A percentile compares a stretch with the other conserved stretches of the same genome.
phyloP scores from a whole-genome alignment of 2,888 invertebrate species.

The Eulithis prunata region DNA sequence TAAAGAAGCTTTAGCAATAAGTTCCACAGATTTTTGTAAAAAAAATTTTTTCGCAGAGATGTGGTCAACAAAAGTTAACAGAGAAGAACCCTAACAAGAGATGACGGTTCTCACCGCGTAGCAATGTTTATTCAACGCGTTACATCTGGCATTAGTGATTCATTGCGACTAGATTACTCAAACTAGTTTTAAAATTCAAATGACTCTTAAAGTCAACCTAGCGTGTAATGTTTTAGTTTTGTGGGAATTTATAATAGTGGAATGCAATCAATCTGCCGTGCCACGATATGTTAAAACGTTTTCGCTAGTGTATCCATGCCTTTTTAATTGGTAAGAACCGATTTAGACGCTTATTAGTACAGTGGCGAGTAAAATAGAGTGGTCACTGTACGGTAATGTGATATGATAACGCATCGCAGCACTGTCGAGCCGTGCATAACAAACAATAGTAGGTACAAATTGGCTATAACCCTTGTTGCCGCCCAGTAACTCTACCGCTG shows the following conservation, averaged over 20 bases:
- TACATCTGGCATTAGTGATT: conserved; percentile 33
- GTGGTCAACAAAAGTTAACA: too few species aligned
- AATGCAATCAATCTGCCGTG: conserved; percentile 38
- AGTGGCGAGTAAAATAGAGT: too few species aligned
- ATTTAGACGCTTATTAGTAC: too few species aligned
- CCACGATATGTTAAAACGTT: conserved; percentile 38
- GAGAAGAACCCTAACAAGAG: neutral
- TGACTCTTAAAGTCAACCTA: conserved; percentile 33
- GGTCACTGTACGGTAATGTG: too few species aligned
- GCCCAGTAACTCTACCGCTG: too few species aligned
- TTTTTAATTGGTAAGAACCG: neutral
- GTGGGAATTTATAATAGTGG: conserved; percentile 35
- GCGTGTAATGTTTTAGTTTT: conserved; percentile 38
- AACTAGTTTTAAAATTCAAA: conserved; percentile 37
- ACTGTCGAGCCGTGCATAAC: too few species aligned
- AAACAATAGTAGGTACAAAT: too few species aligned
- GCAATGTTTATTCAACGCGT: conserved; percentile 25
- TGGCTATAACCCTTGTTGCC: too few species aligned
- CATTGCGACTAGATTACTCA: conserved; percentile 27
- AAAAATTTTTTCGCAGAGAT: too few species aligned
- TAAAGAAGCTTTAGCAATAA: too few species aligned
- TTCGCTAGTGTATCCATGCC: conserved; percentile 28
- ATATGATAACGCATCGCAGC: too few species aligned
- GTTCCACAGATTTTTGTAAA: too few species aligned
- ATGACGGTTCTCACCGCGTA: conserved; percentile 19